phyloP scores from a whole-genome alignment of 2,888 invertebrate species.

The Physocephala rufipes region DNA sequence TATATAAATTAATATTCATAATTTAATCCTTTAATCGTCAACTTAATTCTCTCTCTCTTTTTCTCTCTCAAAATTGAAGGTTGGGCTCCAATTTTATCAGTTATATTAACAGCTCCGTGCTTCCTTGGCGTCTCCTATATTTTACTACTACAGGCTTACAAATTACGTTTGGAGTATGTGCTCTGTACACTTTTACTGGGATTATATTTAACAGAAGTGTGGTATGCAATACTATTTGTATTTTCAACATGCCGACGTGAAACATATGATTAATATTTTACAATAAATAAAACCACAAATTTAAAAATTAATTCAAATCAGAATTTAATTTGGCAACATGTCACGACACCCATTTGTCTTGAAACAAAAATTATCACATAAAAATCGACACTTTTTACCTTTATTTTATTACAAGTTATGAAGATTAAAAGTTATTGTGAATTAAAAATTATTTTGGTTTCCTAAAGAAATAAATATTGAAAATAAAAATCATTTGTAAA shows the following conservation, averaged over 20 bases:
- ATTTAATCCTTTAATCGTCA: too few relatives aligned
- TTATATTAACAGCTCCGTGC: slow-evolving; percentile 84
- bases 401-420: neutral
- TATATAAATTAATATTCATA: neutral
- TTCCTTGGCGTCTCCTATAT: slow-evolving; percentile 85
- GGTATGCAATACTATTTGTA: slow-evolving; percentile 74
- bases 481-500: too few relatives aligned
- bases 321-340: too few relatives aligned
- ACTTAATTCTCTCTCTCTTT: slow-evolving; percentile 47
- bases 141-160: slow-evolving; percentile 88
- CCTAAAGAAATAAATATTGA: too few relatives aligned
- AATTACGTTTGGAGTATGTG: slow-evolving; percentile 86
- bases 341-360: too few relatives aligned
- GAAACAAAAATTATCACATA: neutral
- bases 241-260: slow-evolving; percentile 72
- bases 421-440: neutral
- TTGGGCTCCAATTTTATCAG: slow-evolving; percentile 82
- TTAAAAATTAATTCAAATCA: slow-evolving; percentile 3
- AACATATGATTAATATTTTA: slow-evolving; percentile 66
- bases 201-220: slow-evolving; percentile 74
- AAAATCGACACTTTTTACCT: neutral
- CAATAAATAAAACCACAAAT: slow-evolving; percentile 24
- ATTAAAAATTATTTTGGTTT: neutral
- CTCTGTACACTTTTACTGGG: slow-evolving; percentile 85
- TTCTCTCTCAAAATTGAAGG: slow-evolving; percentile 68